Evolutionary conservation across 2,113 vertebrate genomes (phyloP).

Genomic region (Myocastor coypus): DNA sequence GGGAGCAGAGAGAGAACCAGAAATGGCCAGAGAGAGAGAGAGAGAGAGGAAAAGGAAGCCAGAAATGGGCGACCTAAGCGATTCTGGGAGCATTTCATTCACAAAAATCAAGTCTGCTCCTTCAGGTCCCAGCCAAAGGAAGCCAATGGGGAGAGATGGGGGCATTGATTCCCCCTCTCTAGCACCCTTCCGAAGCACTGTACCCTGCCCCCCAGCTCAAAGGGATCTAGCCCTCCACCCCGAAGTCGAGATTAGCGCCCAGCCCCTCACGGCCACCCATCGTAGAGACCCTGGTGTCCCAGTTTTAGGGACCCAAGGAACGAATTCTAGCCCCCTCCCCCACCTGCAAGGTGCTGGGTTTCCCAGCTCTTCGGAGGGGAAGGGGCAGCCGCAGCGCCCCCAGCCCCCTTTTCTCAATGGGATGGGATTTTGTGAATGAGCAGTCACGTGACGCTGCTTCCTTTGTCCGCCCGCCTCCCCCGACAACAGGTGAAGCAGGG

Average conservation of each 20-base stretch:
- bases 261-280: slow-evolving; percentile 16
- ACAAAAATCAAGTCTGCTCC: slow-evolving; percentile 88
- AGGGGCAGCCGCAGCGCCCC: slow-evolving; percentile 78
- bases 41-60: slow-evolving; percentile 78
- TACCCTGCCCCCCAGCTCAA: slow-evolving; percentile 68
- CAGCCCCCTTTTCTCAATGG: slow-evolving; percentile 80
- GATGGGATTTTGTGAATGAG: slow-evolving; percentile 79
- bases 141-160: slow-evolving; percentile 12
- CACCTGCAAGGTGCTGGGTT: slow-evolving; percentile 52
- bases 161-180: slow-evolving; percentile 6
- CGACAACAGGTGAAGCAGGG: slow-evolving; percentile 81
- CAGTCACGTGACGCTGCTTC: slow-evolving; percentile 75
- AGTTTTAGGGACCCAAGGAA: slow-evolving; percentile 37
- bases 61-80: slow-evolving; percentile 85
- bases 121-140: slow-evolving; percentile 49
- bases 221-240: slow-evolving; percentile 67
- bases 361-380: slow-evolving; percentile 52
- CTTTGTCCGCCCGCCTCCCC: slow-evolving; percentile 81
- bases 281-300: slow-evolving; percentile 23
- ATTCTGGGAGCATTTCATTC: slow-evolving; percentile 88
- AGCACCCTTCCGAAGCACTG: slow-evolving; percentile 65
- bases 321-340: slow-evolving; percentile 65
- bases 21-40: slow-evolving; percentile 82
- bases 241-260: slow-evolving; percentile 16
- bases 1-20: slow-evolving; percentile 83